phyloP scores from a whole-genome alignment of 2,797 vertebrate genomes.

The Intellagama lesueurii region DNA sequence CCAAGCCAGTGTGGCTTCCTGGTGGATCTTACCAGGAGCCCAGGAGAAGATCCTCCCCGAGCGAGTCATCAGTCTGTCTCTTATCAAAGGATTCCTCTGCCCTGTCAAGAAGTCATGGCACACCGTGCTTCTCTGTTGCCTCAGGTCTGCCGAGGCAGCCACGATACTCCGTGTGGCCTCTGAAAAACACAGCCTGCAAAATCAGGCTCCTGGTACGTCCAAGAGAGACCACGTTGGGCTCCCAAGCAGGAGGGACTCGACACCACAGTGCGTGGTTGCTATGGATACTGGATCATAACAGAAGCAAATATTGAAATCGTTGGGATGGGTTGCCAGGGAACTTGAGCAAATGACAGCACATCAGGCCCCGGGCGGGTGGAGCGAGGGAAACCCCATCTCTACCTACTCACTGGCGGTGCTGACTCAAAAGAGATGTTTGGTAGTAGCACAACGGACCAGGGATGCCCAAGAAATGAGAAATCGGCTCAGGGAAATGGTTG shows the following conservation, averaged over 20 bases:
- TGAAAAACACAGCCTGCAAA: background rate
- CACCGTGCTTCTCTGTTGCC: background rate
- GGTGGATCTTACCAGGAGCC: background rate
- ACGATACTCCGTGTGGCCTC: background rate
- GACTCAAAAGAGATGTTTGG: background rate
- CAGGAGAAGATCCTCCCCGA: background rate
- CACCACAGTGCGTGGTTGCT: background rate
- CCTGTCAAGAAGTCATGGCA: background rate
- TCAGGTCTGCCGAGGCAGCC: background rate
- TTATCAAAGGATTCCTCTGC: slow-evolving; percentile 7
- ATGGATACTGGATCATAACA: slow-evolving; percentile 19
- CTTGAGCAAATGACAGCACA: background rate
- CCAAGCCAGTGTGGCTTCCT: background rate
- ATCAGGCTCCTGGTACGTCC: background rate
- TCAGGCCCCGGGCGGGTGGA: background rate
- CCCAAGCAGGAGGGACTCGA: background rate
- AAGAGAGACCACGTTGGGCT: background rate
- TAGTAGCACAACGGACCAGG: background rate
- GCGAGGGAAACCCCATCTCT: background rate
- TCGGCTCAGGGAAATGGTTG: fast-evolving
- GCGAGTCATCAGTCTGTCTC: slow-evolving; percentile 10
- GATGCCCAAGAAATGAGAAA: background rate
- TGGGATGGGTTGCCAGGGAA: slow-evolving; percentile 1
- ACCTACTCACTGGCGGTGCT: background rate
- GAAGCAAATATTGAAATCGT: slow-evolving; percentile 7